Percentiles rank a stretch among this genome's conserved stretches.
Conservation (phyloP, 2,113 vertebrate genomes). For the Promerops cafer region DNA sequence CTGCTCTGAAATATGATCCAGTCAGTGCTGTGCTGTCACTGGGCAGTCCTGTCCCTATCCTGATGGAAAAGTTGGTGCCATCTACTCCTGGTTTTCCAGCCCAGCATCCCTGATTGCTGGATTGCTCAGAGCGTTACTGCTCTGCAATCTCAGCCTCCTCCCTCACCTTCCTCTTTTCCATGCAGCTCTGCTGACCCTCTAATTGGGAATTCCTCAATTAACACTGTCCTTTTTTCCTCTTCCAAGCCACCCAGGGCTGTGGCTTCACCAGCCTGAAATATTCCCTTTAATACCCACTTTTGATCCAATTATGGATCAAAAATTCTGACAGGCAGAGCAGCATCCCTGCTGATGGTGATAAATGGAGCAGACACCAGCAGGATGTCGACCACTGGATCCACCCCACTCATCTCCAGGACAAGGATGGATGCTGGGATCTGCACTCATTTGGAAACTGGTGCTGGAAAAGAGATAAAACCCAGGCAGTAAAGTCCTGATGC, state of each 20-base stretch:
- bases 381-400: neutral
- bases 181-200: neutral
- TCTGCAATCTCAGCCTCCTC: neutral
- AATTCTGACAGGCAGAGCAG: neutral
- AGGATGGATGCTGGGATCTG: neutral
- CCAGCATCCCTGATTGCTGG: neutral
- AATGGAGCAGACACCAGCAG: fast-evolving
- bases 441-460: neutral
- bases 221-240: neutral
- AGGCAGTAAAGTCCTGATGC: neutral
- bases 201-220: neutral
- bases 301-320: neutral
- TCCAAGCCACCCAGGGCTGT: neutral
- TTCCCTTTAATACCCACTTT: neutral
- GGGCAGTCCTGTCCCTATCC: neutral
- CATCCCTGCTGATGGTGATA: neutral
- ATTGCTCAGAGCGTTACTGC: neutral
- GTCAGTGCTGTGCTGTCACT: neutral
- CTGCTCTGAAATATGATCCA: neutral
- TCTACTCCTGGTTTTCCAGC: neutral
- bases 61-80: neutral
- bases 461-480: neutral
- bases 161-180: neutral
- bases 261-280: neutral
- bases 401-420: neutral